Conservation (phyloP, 2,888 invertebrate genomes). For the Chironomus riparius region DNA sequence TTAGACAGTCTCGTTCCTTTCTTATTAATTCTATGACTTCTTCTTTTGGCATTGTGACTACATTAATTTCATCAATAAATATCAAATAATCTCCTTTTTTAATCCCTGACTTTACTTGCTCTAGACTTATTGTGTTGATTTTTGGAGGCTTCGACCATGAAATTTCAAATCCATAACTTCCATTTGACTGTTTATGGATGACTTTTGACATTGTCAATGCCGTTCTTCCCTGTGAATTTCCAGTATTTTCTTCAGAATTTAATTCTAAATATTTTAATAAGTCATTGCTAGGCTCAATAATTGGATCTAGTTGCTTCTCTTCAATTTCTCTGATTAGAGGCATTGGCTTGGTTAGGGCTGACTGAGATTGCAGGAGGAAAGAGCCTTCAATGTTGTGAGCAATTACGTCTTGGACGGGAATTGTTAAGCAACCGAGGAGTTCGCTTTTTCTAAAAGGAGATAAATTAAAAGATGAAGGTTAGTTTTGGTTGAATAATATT, state of each 20-base stretch:
- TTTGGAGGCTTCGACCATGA: constrained; percentile 8
- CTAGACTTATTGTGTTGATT: not conserved
- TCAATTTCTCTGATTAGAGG: constrained; percentile 29
- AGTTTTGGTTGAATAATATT: not conserved
- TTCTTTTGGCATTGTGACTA: constrained; percentile 9
- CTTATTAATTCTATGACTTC: constrained; percentile 1
- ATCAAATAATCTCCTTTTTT: not conserved
- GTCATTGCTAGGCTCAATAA: not conserved
- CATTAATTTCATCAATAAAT: not conserved
- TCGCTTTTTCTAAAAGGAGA: constrained; percentile 85
- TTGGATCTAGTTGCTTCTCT: not conserved
- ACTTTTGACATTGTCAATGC: not conserved
- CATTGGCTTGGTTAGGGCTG: constrained; percentile 47
- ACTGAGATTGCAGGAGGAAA: constrained; percentile 63
- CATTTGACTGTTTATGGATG: not conserved
- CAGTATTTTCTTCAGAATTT: not conserved
- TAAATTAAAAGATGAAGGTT: constrained; percentile 31
- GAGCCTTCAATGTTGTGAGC: constrained; percentile 57
- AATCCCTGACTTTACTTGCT: not conserved
- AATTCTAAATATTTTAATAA: constrained; percentile 12
- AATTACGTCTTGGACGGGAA: constrained; percentile 73
- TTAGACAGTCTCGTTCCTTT: not conserved
- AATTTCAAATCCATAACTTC: constrained; percentile 5
- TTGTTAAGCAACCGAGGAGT: constrained; percentile 89
- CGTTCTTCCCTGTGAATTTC: constrained; percentile 1